These are phyloP conservation scores for Drosophila sordidula DNA, from an alignment of 2,888 invertebrate genomes.

Conservation along the genomic window DNA sequence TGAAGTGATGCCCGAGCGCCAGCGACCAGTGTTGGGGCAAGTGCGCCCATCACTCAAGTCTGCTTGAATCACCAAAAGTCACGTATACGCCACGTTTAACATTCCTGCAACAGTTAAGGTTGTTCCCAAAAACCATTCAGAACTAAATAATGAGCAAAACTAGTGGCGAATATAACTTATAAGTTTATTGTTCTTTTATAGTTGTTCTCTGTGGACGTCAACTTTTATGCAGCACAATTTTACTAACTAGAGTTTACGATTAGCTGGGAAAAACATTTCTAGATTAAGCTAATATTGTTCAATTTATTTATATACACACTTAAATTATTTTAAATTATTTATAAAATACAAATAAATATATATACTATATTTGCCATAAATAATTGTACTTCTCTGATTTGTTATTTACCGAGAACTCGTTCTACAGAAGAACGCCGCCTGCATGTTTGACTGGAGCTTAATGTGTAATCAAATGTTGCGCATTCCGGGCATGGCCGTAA, in stretches of 20 bases:
- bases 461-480: conserved; percentile 61
- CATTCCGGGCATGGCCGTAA: conserved; percentile 32
- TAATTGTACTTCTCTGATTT: not conserved
- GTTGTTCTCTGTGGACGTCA: not conserved
- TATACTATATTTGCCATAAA: too few relatives aligned
- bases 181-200: not conserved
- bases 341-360: too few relatives aligned
- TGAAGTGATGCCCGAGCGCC: conserved; percentile 47
- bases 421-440: not conserved
- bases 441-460: conserved; percentile 9
- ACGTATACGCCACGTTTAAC: conserved; percentile 66
- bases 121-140: conserved; percentile 3
- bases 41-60: conserved; percentile 50
- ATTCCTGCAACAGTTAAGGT: conserved; percentile 7
- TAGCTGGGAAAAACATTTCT: too few relatives aligned
- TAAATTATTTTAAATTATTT: too few relatives aligned
- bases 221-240: not conserved
- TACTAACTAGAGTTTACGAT: not conserved
- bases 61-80: conserved; percentile 35
- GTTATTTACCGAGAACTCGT: not conserved
- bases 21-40: conserved; percentile 21
- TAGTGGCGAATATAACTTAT: not conserved
- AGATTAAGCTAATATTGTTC: not conserved
- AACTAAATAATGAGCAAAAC: not conserved
- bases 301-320: not conserved